Evolutionary conservation across 2,113 vertebrate species (phyloP), one percentile per base, ranked within the genome.

Genomic region (Pseudonaja textilis): DNA sequence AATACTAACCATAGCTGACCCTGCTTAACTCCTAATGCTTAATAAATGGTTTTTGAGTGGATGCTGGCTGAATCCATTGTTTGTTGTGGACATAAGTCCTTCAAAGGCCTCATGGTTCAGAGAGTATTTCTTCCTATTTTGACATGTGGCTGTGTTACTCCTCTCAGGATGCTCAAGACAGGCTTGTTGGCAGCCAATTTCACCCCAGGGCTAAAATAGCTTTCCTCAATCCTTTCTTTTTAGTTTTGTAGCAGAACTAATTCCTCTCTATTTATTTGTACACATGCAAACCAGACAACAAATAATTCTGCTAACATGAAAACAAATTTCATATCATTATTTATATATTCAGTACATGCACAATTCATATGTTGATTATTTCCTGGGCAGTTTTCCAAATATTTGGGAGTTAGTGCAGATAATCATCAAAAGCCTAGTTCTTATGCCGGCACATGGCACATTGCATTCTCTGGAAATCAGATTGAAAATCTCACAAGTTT

Each of bases 321-420:
- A 34, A 0, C 81, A 20, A 50, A 59, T 89, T 91, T 92, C 52
- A 20, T 93, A 26, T 23, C 26, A 59, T 91, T 95, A 90, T 85
- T 93, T 93, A 34, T 93, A 91, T 57, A 69, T 12, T 59, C 64
- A 18, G 59, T 69, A 91, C 29, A 18, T 3, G 45, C 16, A 2
- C 26, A 88, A 85, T 93, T 93, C 25, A 23, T 47, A 8, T 94
- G 85, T 89, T 91, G 18, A 59, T 81, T 94, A 85, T 29, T 50
- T 57, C 91, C 50, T 25, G 74, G 59, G 89, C 12, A 88, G 34
- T 26, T 87, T 91, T 90, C 59, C 85, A 93, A 42, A 95, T 64
- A 5, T 57, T 81, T 91, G 45, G 85, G 93, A 86, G 1, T 85
- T 10, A 0, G 81, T 91, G 94, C 14, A 90, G 23, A 92, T 93